These are phyloP conservation scores for Cephus cinctus DNA, from an alignment of 1,140 invertebrate genomes.

Conservation along the genomic window DNA sequence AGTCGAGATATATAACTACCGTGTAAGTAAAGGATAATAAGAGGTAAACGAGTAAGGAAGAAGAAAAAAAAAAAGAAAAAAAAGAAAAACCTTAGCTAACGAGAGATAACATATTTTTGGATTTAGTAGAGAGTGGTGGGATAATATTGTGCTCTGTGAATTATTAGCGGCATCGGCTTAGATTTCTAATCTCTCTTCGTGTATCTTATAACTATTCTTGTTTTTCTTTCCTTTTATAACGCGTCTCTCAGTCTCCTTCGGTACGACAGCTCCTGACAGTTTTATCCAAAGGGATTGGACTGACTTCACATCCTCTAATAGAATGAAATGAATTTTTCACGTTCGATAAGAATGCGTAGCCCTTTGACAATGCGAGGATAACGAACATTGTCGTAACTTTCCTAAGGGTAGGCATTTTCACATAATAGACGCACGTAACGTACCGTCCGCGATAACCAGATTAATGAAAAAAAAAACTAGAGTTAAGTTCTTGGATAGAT, in stretches of 20 bases:
- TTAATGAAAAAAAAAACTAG: no score
- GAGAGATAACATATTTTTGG: constrained; percentile 51
- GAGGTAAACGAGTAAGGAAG: no score
- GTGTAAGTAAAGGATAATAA: background rate
- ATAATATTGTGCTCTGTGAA: constrained; percentile 32
- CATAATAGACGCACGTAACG: no score
- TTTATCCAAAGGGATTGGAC: background rate
- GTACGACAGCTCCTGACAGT: background rate
- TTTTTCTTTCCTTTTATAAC: no score
- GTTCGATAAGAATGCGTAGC: background rate
- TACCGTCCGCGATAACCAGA: no score
- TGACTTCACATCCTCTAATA: background rate
- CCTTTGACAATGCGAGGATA: no score
- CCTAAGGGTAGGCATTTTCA: no score
- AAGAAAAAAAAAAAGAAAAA: no score
- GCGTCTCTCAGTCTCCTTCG: background rate
- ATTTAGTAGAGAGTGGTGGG: constrained; percentile 38
- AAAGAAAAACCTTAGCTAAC: background rate
- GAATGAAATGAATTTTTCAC: background rate
- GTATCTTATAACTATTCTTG: no score
- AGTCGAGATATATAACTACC: background rate
- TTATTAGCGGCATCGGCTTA: constrained; percentile 16
- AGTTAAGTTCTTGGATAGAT: no score
- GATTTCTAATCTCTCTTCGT: no score
- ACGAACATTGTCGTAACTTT: no score